These are phyloP conservation scores for Urocynchramus pylzowi DNA, from an alignment of 2,113 vertebrate genomes.

Conservation along the genomic window DNA sequence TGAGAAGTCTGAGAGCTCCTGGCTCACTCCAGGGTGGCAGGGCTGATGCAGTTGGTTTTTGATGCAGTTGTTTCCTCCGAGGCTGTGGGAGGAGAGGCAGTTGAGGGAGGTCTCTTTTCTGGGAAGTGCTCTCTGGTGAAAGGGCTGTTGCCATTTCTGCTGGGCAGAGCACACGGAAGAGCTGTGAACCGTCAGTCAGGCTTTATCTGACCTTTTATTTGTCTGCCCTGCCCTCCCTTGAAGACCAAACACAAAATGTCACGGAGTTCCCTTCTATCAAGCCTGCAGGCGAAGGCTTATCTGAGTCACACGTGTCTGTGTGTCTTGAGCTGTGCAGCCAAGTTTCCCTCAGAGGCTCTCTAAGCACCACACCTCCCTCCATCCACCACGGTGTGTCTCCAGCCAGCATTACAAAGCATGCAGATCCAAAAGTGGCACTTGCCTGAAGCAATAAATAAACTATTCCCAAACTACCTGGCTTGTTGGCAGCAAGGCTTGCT, in stretches of 20 bases:
- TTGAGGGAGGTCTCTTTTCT: background rate
- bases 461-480: background rate
- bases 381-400: background rate
- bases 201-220: conserved; percentile 25
- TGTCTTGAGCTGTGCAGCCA: background rate
- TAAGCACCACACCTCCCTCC: background rate
- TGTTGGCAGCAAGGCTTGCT: background rate
- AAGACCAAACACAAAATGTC: background rate
- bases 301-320: background rate
- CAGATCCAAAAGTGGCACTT: background rate
- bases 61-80: rapidly evolving
- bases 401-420: background rate
- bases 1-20: background rate
- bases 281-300: background rate
- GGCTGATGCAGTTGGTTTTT: background rate
- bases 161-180: background rate
- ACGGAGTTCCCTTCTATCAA: background rate
- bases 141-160: background rate
- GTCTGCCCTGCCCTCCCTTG: background rate
- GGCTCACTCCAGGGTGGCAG: background rate
- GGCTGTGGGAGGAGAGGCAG: background rate
- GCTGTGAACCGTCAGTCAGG: background rate
- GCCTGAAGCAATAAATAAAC: background rate
- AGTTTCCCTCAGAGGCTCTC: background rate
- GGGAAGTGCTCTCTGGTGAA: background rate